Evolutionary conservation across 2,888 invertebrate species (phyloP), one percentile per base, ranked within the genome.

Genomic region (Thera obeliscata): DNA sequence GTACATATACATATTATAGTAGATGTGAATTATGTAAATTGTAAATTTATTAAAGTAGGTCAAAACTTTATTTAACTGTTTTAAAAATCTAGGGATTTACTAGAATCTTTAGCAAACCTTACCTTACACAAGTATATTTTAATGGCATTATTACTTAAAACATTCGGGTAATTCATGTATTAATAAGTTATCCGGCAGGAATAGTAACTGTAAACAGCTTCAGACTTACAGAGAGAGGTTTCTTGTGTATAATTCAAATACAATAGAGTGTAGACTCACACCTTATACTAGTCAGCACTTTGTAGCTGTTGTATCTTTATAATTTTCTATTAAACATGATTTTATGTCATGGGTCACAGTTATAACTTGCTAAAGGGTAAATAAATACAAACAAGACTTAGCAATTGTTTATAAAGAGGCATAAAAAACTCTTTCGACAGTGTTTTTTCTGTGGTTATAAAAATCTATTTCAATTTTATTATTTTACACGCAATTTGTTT

Each of bases 21-120:
- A 78, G 79, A 73, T 79, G 77, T 80, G 74, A 78, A 78, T 76
- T 74, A 71, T 81, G 76, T 78, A 79, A 78, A 78, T 76, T 81
- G 79, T 82, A 80, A 76, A 80, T 78, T 77, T 72, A 72, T 70
- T 70, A 69, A 66, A 70, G 68, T 74, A 72, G 58, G 59, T 36
- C n/a, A 12, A 5, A 48, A 9, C 1, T 54, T n/a, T n/a, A 55
- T 36, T 55, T 5, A 35, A 50, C 9, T 46, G 43, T 46, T 50
- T 7, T 50, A 50, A 6, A 22, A 12, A 50, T 5, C 22, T 22
- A 12, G 52, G 9, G 9, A 46, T 9, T 8, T 46, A 2, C 9
- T 46, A 7, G 43, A 46, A 7, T 43, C 8, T 43, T 9, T 7
- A 9, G 43, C 43, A 9, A 9, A 9, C 43, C 43, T 46, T 46